Base-by-base conservation (phyloP, 1,140 invertebrate genomes). In the Drosophila bifasciata region DNA sequence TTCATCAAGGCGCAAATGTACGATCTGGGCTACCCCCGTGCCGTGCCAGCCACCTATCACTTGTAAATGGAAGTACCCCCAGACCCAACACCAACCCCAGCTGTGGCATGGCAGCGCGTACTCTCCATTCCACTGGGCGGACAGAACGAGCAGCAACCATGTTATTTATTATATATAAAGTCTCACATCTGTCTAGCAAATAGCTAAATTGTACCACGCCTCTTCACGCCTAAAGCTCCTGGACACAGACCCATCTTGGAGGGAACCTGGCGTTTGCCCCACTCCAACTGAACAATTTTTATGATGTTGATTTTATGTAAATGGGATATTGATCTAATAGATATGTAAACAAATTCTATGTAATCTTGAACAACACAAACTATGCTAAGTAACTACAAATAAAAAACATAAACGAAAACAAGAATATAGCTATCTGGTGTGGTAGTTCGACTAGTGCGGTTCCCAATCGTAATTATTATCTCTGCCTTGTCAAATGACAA, bases 1-100 rank as follows among this genome's bases (percentile, higher is more conserved):
- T 98, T 97, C 84, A 95, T 97, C 69, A 95, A 95, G 91, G 94
- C 95, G 9, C 96, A 97, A 91, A 94, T 96, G 91, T 98, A 97
- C 91, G 94, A 96, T 90, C 93, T 94, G 55, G 92, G 92, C 45
- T 97, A 97, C 91, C 90, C 93, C 48, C 92, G 94, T 25, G 94
- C 96, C 13, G 75, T 96, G 72, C 96, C 96, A 5, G 15, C 67
- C 32, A 69, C 67, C 15, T 91, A 91, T 23, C 72, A 69, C 40
- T 39, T 88, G 64, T 86, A 86, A 74, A 60, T 53, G 21, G 45
- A 28, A 51, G 41, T 32, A 44, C 7, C 40, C 23, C 8, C 3
- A 28, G 21, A 36, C 16, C 19, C 25, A 17, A n/a, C 13, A 7
- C 15, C 17, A 4, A 16, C 23, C 28, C 32, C 32, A 39, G 43